Evolutionary conservation across 2,888 invertebrate genomes (phyloP).

Genomic region (Agrotis exclamationis): DNA sequence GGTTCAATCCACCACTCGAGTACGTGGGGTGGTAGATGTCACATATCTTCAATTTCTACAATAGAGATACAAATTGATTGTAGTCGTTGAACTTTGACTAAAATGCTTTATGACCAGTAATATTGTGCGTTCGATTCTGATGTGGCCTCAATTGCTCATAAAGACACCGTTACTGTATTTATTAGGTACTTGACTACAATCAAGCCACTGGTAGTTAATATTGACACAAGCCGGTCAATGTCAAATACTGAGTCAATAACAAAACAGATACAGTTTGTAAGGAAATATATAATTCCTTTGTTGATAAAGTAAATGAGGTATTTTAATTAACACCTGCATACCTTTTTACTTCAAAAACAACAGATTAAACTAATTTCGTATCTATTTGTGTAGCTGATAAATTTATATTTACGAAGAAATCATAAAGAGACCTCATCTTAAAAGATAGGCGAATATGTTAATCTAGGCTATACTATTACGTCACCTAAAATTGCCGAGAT

Average conservation of each 20-base stretch:
- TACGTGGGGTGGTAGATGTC: too few species aligned
- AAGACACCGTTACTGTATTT: slow-evolving; percentile 8
- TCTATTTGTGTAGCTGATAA: neutral
- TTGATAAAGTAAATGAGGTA: neutral
- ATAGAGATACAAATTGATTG: neutral
- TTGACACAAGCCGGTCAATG: slow-evolving; percentile 9
- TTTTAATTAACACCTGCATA: slow-evolving; percentile 8
- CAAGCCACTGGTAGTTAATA: slow-evolving; percentile 15
- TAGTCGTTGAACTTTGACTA: slow-evolving; percentile 15
- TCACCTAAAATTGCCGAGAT: too few species aligned
- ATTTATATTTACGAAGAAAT: slow-evolving; percentile 9
- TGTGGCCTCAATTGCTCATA: slow-evolving; percentile 36
- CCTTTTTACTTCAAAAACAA: neutral
- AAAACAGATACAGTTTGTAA: slow-evolving; percentile 2
- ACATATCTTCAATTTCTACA: neutral
- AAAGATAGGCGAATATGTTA: neutral
- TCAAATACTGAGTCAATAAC: slow-evolving; percentile 27
- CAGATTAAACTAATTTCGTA: too few species aligned
- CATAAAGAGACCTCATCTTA: neutral
- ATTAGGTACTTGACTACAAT: slow-evolving; percentile 16
- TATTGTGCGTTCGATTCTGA: slow-evolving; percentile 10
- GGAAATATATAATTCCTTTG: neutral
- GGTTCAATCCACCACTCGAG: too few species aligned
- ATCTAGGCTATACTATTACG: neutral
- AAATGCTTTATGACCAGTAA: neutral